Evolutionary conservation across 2,888 invertebrate genomes (phyloP), one percentile per base, ranked within the genome.

Genomic region (Chorisops tibialis): DNA sequence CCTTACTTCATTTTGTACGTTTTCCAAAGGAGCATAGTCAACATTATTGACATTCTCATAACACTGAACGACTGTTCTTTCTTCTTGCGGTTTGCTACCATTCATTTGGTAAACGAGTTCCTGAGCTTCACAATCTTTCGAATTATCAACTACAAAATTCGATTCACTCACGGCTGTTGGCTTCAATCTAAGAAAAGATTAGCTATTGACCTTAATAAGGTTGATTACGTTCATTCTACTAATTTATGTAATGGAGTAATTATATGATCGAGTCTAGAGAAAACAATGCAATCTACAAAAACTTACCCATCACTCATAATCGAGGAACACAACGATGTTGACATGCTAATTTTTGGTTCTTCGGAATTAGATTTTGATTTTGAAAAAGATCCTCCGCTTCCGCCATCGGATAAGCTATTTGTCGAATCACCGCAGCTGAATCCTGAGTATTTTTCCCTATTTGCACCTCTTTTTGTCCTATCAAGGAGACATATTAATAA

Each of bases 401-500:
- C 59, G 51, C 54, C 69, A 69, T 73, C 74, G 65, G 70, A 69
- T 37, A 69, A 59, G 61, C 70, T 72, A 38, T 65, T 64, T 14
- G 61, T 63, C 2, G 67, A 67, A 18, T 65, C 67, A n/a, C 54
- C 64, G 45, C 64, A 66, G 35, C 65, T 66, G 2, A 65, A 39
- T 19, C 64, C 65, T 22, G 85, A 84, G 65, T 87, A 86, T 72
- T 87, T 88, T 67, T 88, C 88, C 52, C 87, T 83, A 37, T 84
- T 85, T 59, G 85, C 80, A 0, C 85, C 82, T 39, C 87, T 79
- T 70, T 81, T 81, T 1, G 81, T 79, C 81, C 78, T 79, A 63
- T 56, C 67, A 52, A 56, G 51, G 24, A 50, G 64, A 59, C 16
- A 39, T 24, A 38, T 24, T 16, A 9, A 60, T 12, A 16, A 41